A percentile compares a stretch with the other conserved stretches of the same genome.
These are phyloP conservation scores for Thinocorus orbignyianus DNA, from an alignment of 2,113 vertebrate species.

Conservation along the genomic window DNA sequence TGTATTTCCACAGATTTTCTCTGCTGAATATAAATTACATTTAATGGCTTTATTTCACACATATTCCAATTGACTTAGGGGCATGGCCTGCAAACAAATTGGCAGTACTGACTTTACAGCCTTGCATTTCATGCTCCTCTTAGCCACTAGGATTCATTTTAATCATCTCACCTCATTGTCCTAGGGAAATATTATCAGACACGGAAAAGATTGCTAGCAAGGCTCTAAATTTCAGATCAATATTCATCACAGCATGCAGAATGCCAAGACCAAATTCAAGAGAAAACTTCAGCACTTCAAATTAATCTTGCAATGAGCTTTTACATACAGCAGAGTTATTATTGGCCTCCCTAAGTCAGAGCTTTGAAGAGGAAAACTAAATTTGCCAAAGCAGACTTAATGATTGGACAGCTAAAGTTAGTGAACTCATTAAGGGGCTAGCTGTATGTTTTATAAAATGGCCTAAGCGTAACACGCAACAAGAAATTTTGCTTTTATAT, in stretches of 20 bases:
- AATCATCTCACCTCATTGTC: slow-evolving; percentile 55
- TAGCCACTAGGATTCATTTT: slow-evolving; percentile 37
- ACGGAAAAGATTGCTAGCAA: background rate
- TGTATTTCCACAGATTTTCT: slow-evolving; percentile 25
- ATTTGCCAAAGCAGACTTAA: background rate
- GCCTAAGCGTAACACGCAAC: background rate
- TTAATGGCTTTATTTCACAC: slow-evolving; percentile 56
- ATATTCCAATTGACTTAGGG: slow-evolving; percentile 32
- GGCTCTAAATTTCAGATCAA: slow-evolving; percentile 26
- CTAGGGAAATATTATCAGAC: slow-evolving; percentile 48
- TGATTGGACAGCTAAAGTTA: background rate
- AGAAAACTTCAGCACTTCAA: background rate
- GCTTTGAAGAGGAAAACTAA: background rate
- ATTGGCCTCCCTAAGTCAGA: background rate
- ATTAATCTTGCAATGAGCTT: slow-evolving; percentile 8
- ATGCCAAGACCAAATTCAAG: background rate
- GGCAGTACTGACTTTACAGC: slow-evolving; percentile 3
- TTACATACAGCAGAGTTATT: background rate
- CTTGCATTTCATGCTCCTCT: slow-evolving; percentile 3
- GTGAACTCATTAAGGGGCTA: background rate
- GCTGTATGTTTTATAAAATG: background rate
- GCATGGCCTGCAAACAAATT: slow-evolving; percentile 49
- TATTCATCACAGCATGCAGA: slow-evolving; percentile 13
- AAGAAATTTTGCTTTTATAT: background rate
- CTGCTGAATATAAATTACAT: slow-evolving; percentile 43